Evolutionary conservation across 1,140 invertebrate species (phyloP).

Genomic region (Drosophila obscura): DNA sequence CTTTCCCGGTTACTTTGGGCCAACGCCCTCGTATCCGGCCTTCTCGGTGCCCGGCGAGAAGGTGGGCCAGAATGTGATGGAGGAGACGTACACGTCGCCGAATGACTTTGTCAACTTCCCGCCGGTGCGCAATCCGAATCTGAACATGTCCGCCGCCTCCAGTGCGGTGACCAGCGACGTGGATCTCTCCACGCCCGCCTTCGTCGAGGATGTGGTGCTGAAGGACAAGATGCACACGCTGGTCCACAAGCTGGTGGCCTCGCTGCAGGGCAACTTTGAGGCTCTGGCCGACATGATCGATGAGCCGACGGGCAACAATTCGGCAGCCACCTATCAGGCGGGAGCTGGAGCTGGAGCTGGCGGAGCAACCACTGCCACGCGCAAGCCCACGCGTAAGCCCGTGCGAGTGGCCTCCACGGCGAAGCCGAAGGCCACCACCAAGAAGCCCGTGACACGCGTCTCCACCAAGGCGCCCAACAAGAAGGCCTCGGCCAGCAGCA

Average conservation of each 20-base stretch:
- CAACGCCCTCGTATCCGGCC: constrained; percentile 79
- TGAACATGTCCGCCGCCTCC: constrained; percentile 88
- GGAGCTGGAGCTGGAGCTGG: constrained; percentile 52
- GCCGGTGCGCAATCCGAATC: constrained; percentile 91
- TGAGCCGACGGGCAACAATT: constrained; percentile 75
- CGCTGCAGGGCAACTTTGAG: constrained; percentile 91
- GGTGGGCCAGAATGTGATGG: constrained; percentile 72
- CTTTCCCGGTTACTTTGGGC: constrained; percentile 79
- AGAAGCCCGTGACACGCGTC: constrained; percentile 83
- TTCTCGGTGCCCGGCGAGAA: constrained; percentile 77
- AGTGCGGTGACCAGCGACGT: constrained; percentile 86
- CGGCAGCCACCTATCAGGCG: constrained; percentile 50
- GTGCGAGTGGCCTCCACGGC: constrained; percentile 65
- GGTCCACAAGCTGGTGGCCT: constrained; percentile 92
- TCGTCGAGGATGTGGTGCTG: constrained; percentile 89
- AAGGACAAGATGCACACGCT: constrained; percentile 92
- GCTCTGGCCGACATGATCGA: constrained; percentile 90
- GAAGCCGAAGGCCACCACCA: constrained; percentile 63
- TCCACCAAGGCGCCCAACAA: constrained; percentile 85
- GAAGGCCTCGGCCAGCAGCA: constrained; percentile 55
- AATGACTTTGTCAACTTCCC: constrained; percentile 92
- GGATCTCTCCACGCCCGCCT: constrained; percentile 89
- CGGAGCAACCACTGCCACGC: constrained; percentile 48
- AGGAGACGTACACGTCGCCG: constrained; percentile 86
- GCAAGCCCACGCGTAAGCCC: constrained; percentile 51